phyloP scores from a whole-genome alignment of 1,140 invertebrate species.

The Drosophila burlai region DNA sequence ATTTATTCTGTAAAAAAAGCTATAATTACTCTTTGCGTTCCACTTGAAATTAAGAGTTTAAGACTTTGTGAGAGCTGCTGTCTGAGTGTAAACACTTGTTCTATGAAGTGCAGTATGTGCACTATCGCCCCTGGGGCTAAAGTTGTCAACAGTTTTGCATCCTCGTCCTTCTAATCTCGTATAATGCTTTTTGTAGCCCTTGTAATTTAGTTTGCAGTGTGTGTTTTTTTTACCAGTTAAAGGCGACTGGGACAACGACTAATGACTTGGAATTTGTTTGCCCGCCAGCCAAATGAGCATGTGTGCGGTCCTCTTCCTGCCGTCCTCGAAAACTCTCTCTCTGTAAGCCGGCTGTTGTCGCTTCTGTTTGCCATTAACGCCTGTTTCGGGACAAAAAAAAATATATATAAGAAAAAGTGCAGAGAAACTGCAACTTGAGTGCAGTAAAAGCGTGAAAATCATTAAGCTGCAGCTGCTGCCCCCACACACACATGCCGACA shows the following conservation, averaged over 20 bases:
- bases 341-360: constrained; percentile 60
- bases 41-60: background rate
- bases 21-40: background rate
- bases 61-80: background rate
- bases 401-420: background rate
- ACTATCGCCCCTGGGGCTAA: constrained; percentile 5
- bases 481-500: constrained; percentile 5
- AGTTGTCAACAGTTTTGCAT: constrained; percentile 33
- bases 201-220: constrained; percentile 62
- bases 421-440: constrained; percentile 69
- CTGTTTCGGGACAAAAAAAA: constrained; percentile 20
- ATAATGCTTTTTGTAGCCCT: constrained; percentile 33
- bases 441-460: constrained; percentile 73
- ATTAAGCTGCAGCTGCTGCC: constrained; percentile 72
- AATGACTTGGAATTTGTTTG: constrained; percentile 76
- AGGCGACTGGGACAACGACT: constrained; percentile 68
- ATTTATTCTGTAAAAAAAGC: background rate
- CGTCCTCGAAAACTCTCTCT: constrained; percentile 10
- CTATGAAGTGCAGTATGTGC: background rate
- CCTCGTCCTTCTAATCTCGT: constrained; percentile 34
- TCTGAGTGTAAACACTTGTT: constrained; percentile 5
- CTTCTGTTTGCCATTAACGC: constrained; percentile 75
- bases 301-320: constrained; percentile 24
- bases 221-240: constrained; percentile 37
- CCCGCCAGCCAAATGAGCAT: constrained; percentile 75